phyloP scores from a whole-genome alignment of 2,797 vertebrate species.

The Rhabdophis nuchalis region DNA sequence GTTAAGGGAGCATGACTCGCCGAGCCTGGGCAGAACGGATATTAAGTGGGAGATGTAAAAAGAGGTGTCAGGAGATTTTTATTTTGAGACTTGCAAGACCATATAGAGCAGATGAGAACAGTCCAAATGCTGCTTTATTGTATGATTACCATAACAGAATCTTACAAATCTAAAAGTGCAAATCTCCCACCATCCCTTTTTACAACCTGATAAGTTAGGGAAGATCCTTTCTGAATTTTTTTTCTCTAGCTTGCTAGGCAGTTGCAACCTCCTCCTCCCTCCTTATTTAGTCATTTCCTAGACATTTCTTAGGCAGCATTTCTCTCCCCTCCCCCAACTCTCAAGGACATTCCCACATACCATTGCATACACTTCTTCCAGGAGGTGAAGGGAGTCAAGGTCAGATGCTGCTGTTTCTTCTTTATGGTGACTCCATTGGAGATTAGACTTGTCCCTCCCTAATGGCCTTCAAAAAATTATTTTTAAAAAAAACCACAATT shows the following conservation, averaged over 20 bases:
- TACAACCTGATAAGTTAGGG: not conserved
- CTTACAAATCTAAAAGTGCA: not conserved
- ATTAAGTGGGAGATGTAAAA: not conserved
- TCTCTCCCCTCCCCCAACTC: not conserved
- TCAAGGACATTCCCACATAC: not conserved
- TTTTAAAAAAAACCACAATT: not conserved
- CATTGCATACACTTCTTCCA: not conserved
- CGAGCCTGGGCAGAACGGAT: not conserved
- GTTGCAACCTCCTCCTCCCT: not conserved
- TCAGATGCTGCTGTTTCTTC: not conserved
- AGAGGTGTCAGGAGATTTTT: not conserved
- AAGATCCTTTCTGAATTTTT: not conserved
- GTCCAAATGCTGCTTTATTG: not conserved
- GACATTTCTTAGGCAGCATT: not conserved
- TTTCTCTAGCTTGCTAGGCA: not conserved
- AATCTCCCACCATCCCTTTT: not conserved
- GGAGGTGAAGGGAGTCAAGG: not conserved
- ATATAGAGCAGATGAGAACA: not conserved
- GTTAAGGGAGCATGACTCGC: not conserved
- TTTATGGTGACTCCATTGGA: not conserved
- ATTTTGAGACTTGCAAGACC: not conserved
- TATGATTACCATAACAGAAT: not conserved
- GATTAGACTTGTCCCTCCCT: not conserved
- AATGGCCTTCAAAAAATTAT: not conserved
- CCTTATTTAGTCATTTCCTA: not conserved